phyloP scores from a whole-genome alignment of 2,113 vertebrate genomes.

The Amblyornis subalaris region DNA sequence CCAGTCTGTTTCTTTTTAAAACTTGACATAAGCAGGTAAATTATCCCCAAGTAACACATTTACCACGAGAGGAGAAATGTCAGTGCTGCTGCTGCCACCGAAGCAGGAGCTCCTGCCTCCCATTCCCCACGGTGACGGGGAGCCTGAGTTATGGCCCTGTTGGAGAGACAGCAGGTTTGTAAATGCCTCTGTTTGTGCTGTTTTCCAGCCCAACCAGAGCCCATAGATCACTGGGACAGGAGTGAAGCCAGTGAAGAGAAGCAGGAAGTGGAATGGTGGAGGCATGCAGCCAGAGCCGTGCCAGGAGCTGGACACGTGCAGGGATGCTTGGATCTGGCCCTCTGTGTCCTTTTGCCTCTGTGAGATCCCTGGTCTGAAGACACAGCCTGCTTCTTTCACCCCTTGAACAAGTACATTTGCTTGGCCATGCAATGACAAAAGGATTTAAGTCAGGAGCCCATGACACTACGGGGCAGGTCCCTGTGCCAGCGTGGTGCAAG shows the following conservation, averaged over 20 bases:
- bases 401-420: not conserved
- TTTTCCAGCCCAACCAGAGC: not conserved
- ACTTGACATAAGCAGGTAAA: constrained; percentile 34
- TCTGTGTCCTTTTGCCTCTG: not conserved
- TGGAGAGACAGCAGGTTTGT: constrained; percentile 18
- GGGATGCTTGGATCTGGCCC: not conserved
- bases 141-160: constrained; percentile 39
- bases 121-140: not conserved
- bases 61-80: not conserved
- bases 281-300: accelerated
- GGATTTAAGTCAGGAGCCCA: not conserved
- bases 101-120: not conserved
- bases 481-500: not conserved
- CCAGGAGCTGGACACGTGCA: not conserved
- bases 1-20: constrained; percentile 9
- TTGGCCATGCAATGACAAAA: not conserved
- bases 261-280: not conserved
- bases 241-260: not conserved
- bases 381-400: not conserved
- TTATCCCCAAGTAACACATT: constrained; percentile 25
- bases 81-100: not conserved
- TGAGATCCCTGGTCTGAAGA: not conserved
- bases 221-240: not conserved
- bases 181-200: constrained; percentile 39
- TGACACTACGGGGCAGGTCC: accelerated